A percentile compares a stretch with the other conserved stretches of the same genome.
Evolutionary conservation across 2,797 vertebrate species (phyloP).

Genomic region (Mormyrops boulengeri): DNA sequence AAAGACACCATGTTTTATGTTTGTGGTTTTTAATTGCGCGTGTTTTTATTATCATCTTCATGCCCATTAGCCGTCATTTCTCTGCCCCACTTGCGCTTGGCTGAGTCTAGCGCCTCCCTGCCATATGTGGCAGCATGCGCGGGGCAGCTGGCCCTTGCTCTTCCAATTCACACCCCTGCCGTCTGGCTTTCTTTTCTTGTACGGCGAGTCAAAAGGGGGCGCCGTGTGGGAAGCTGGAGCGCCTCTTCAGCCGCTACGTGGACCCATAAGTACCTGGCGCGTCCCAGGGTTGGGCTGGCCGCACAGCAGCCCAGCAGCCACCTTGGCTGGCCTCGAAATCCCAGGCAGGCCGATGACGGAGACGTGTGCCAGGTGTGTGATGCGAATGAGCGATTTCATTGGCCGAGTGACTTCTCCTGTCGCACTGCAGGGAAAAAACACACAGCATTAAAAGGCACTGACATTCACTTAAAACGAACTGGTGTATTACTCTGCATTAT

Average conservation of each 20-base stretch:
- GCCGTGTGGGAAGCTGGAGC: neutral
- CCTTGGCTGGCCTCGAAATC: neutral
- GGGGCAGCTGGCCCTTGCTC: neutral
- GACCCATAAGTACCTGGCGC: neutral
- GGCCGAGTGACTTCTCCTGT: neutral
- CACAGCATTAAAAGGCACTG: neutral
- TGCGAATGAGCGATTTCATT: neutral
- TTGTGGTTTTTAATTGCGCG: neutral
- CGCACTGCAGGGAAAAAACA: neutral
- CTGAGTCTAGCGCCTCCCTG: neutral
- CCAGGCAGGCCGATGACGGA: neutral
- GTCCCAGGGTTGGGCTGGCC: neutral
- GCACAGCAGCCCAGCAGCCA: neutral
- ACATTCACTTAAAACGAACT: neutral
- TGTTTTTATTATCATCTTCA: neutral
- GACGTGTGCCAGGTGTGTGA: neutral
- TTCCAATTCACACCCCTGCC: constrained; percentile 10
- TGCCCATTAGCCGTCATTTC: neutral
- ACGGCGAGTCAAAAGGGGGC: neutral
- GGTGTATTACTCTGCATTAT: neutral
- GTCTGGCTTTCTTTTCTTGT: neutral
- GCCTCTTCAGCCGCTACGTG: neutral
- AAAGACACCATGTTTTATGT: neutral
- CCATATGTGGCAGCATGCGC: neutral
- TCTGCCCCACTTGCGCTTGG: neutral